phyloP scores from a whole-genome alignment of 2,888 invertebrate genomes.

The Gerosis bhagava region DNA sequence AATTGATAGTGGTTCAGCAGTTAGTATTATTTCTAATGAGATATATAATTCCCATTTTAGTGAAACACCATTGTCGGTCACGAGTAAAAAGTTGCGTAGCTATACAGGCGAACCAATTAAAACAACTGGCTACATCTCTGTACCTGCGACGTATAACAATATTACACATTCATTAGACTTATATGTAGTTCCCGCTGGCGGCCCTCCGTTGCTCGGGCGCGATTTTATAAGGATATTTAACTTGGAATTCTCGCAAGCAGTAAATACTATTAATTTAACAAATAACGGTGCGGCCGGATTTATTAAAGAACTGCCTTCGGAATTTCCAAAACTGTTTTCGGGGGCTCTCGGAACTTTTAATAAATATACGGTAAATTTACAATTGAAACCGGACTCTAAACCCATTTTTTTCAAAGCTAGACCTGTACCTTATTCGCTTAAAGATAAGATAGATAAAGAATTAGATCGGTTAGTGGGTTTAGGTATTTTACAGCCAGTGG shows the following conservation, averaged over 20 bases:
- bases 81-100: constrained; percentile 22
- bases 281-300: neutral
- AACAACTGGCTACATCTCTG: constrained; percentile 14
- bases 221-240: constrained; percentile 17
- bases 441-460: constrained; percentile 25
- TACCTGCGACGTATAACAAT: neutral
- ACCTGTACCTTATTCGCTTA: constrained; percentile 25
- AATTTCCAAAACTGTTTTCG: constrained; percentile 19
- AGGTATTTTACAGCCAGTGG: constrained; percentile 23
- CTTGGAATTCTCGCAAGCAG: constrained; percentile 20
- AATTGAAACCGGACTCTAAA: constrained; percentile 27
- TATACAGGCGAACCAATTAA: constrained; percentile 28
- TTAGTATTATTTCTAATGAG: constrained; percentile 28
- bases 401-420: constrained; percentile 33
- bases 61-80: constrained; percentile 19
- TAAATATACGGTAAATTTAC: constrained; percentile 27
- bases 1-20: constrained; percentile 32
- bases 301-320: neutral
- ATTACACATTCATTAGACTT: neutral
- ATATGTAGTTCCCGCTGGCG: constrained; percentile 5
- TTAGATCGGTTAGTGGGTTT: constrained; percentile 23
- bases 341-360: constrained; percentile 18
- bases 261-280: neutral
- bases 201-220: constrained; percentile 1
- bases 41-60: constrained; percentile 20